Evolutionary conservation across 2,797 vertebrate species (phyloP).

Genomic region (Melanotaenia pygmaea): DNA sequence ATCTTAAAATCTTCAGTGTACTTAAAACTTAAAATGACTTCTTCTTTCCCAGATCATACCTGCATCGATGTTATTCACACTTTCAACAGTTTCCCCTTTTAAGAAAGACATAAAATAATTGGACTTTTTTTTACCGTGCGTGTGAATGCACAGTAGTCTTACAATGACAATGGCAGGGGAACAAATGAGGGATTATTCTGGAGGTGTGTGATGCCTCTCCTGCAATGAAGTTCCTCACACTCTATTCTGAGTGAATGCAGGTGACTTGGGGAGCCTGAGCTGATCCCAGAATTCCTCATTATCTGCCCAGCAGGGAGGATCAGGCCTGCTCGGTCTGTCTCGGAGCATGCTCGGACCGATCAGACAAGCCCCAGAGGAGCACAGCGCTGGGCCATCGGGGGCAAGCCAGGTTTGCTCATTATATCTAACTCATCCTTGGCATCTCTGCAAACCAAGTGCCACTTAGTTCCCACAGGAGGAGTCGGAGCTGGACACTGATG

Average conservation of each 20-base stretch:
- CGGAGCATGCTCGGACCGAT: constrained; percentile 74
- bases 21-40: constrained; percentile 41
- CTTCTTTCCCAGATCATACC: constrained; percentile 44
- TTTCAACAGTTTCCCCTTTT: constrained; percentile 59
- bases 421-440: constrained; percentile 87
- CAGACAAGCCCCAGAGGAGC: constrained; percentile 81
- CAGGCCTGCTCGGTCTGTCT: constrained; percentile 78
- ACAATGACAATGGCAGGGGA: constrained; percentile 74
- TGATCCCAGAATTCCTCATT: constrained; percentile 89
- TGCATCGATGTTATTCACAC: constrained; percentile 79
- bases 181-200: constrained; percentile 84
- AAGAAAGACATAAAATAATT: constrained; percentile 73
- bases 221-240: constrained; percentile 85
- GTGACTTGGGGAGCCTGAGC: constrained; percentile 86
- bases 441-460: constrained; percentile 88
- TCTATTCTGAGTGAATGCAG: constrained; percentile 85
- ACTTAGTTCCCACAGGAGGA: constrained; percentile 86
- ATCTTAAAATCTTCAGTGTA: constrained; percentile 29
- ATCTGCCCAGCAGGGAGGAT: constrained; percentile 82
- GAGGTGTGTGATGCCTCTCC: constrained; percentile 79
- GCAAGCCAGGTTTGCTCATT: constrained; percentile 86
- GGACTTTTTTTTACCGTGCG: constrained; percentile 62
- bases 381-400: constrained; percentile 79
- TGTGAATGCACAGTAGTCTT: constrained; percentile 71
- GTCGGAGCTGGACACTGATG: constrained; percentile 78